These are phyloP conservation scores for Scotopteryx bipunctaria DNA, from an alignment of 2,888 invertebrate genomes.

Conservation along the genomic window DNA sequence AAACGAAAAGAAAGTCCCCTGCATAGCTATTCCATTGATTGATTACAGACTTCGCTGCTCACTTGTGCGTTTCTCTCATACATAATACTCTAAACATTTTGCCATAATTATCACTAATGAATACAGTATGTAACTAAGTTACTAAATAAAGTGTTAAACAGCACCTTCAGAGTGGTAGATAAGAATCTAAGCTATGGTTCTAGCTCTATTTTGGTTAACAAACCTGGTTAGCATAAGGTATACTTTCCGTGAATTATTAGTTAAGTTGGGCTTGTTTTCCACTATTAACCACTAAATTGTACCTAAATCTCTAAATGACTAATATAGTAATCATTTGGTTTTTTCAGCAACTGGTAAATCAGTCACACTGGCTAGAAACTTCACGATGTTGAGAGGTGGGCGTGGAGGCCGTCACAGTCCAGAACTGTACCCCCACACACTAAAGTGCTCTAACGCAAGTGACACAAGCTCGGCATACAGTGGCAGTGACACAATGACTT, in stretches of 20 bases:
- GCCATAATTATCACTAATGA: neutral
- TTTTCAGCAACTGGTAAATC: conserved; percentile 71
- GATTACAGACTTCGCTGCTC: conserved; percentile 24
- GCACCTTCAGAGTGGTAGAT: no score
- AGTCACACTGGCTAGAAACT: conserved; percentile 61
- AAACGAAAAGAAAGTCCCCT: conserved; percentile 50
- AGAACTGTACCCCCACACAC: conserved; percentile 93
- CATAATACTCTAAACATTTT: neutral
- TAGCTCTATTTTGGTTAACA: no score
- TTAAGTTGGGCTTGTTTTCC: no score
- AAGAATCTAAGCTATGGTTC: no score
- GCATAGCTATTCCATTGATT: conserved; percentile 42
- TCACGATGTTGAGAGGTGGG: conserved; percentile 84
- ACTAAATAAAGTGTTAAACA: neutral
- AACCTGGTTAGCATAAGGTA: no score
- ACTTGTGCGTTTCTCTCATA: conserved; percentile 15
- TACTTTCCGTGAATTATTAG: no score
- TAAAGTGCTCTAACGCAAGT: conserved; percentile 89
- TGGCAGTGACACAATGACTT: conserved; percentile 98
- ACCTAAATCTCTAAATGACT: conserved; percentile 1
- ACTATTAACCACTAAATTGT: neutral
- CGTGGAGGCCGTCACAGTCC: conserved; percentile 85
- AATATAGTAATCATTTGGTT: conserved; percentile 23
- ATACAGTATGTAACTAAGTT: neutral
- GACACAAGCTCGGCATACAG: conserved; percentile 98